A percentile compares a stretch with the other conserved stretches of the same genome.
phyloP scores from a whole-genome alignment of 2,113 vertebrate species.

The Lepisosteus oculatus region DNA sequence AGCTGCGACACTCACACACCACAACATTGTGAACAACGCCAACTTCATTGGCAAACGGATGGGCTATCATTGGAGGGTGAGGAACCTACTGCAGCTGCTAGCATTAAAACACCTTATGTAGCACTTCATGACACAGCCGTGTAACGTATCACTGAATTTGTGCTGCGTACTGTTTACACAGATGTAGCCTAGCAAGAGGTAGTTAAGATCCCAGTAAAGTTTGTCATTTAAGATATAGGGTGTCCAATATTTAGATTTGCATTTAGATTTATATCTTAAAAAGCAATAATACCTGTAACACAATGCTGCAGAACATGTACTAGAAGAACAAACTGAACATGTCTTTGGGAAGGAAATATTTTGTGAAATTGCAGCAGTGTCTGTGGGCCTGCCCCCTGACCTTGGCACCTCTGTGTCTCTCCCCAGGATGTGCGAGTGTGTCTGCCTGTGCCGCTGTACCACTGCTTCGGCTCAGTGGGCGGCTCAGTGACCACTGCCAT shows the following conservation, averaged over 20 bases:
- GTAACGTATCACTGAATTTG: no score
- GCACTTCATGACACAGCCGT: no score
- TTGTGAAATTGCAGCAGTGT: not conserved
- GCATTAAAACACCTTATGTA: no score
- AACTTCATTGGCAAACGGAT: slow-evolving; percentile 66
- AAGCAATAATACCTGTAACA: no score
- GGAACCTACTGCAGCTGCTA: slow-evolving; percentile 14
- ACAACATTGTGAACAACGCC: slow-evolving; percentile 89
- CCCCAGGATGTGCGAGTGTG: slow-evolving; percentile 54
- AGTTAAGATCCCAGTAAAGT: no score
- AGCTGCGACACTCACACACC: slow-evolving; percentile 84
- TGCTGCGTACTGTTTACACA: not conserved
- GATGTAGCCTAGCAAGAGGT: not conserved
- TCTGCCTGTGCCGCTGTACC: slow-evolving; percentile 80
- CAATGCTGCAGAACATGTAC: no score
- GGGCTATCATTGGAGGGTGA: slow-evolving; percentile 67
- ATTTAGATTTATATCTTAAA: no score
- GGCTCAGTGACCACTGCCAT: slow-evolving; percentile 71
- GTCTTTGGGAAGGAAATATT: not conserved
- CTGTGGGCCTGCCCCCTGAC: no score
- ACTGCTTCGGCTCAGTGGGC: slow-evolving; percentile 84
- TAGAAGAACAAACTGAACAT: no score
- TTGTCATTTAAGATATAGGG: no score
- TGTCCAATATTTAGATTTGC: no score
- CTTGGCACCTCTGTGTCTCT: slow-evolving; percentile 14